Base-by-base conservation (phyloP, 2,113 vertebrate species). In the Spea bombifrons region DNA sequence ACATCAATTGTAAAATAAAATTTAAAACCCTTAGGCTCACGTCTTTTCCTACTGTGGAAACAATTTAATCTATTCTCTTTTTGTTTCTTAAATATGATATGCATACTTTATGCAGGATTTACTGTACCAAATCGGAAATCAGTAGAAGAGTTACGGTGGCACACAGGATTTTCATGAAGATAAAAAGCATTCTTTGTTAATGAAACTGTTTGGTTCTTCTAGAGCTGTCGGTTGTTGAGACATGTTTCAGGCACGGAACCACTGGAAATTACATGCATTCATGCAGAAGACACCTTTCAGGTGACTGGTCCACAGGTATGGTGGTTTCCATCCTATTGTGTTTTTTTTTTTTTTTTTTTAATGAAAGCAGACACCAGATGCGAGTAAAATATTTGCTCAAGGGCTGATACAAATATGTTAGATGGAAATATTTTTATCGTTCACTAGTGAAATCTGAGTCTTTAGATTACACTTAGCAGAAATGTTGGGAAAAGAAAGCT, bases 271-370 rank as follows among this genome's bases (percentile, higher is more conserved):
- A 96, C 97, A 49, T 99, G 97, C 66, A 86, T 96, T 78, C 97
- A 99, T 4, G 97, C 97, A 16, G 97, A 97, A 86, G 96, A 99
- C 82, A 98, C 97, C 17, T 98, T 99, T 87, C 94, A 94, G 78
- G 97, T 97, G 83, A 98, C 98, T 72, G 97, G 97, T 59, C 97
- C 96, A 64, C 97, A 99, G 96, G 97, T 98, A 93, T 45, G 86
- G n/a, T 46, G 10, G 9, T 50, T 82, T 76, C 82, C 72, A 46
- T 73, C 57, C 0, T 46, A 7, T 13, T 59, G 15, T 59, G 2
- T 52, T 9, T 10, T 10, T 15, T n/a, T 15, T 53, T 15, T n/a
- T 15, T 53, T 53, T 78, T 2, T 55, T 6, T 6, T 64, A 45
- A 2, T 48, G 45, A 8, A 16, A 44, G 8, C 7, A 17, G 8